phyloP scores from a whole-genome alignment of 2,797 vertebrate genomes.

The Melanotaenia pygmaea region DNA sequence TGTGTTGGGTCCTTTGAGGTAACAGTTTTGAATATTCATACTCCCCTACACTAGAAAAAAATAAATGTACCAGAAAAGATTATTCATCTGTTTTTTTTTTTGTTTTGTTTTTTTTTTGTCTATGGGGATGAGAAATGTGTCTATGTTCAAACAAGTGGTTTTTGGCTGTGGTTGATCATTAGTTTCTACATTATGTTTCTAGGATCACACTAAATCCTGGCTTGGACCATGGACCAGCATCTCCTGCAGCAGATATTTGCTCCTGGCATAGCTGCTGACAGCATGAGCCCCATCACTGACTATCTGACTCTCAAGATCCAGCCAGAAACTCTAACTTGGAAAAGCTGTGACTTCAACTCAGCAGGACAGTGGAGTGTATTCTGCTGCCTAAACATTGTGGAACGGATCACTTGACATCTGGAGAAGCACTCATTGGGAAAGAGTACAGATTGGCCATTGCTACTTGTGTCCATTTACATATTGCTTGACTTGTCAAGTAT shows the following conservation, averaged over 20 bases:
- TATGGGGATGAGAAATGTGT: conserved; percentile 38
- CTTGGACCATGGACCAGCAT: conserved; percentile 59
- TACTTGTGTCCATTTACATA: conserved; percentile 40
- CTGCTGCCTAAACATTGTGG: conserved; percentile 46
- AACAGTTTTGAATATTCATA: neutral
- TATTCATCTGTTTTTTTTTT: too few species aligned
- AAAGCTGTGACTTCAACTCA: conserved; percentile 52
- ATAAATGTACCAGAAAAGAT: conserved; percentile 13
- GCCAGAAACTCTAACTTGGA: conserved; percentile 44
- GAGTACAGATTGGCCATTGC: conserved; percentile 18
- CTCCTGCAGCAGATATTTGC: conserved; percentile 67
- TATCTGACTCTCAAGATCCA: conserved; percentile 36
- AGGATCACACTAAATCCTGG: conserved; percentile 67
- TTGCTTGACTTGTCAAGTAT: conserved; percentile 42
- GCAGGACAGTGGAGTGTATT: conserved; percentile 37
- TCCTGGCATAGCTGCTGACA: conserved; percentile 59
- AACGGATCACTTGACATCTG: conserved; percentile 52
- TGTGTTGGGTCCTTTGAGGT: conserved; percentile 32
- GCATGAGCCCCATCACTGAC: conserved; percentile 55
- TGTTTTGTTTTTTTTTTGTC: too few species aligned
- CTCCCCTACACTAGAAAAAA: neutral
- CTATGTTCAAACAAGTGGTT: conserved; percentile 38
- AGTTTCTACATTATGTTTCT: conserved; percentile 72
- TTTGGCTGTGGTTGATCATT: conserved; percentile 63
- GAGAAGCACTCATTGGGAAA: conserved; percentile 41